Evolutionary conservation across 2,888 invertebrate species (phyloP).

Genomic region (Heliconius sara): DNA sequence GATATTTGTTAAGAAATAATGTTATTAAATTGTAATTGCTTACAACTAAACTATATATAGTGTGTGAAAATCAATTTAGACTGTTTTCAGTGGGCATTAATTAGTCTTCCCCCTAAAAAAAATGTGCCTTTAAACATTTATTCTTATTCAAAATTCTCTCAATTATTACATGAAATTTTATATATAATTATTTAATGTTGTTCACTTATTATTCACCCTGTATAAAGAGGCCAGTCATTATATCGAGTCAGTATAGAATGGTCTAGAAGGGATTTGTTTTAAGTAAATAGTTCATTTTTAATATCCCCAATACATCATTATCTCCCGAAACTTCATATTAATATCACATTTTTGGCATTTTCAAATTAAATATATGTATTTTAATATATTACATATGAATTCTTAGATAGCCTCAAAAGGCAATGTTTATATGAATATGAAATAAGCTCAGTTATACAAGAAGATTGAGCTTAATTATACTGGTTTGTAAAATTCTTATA

Average conservation of each 20-base stretch:
- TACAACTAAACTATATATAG: not conserved
- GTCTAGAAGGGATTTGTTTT: conserved; percentile 1
- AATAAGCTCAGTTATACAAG: no score
- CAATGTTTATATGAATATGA: not conserved
- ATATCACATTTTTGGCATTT: not conserved
- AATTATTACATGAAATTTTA: not conserved
- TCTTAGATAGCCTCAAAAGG: not conserved
- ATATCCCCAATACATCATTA: not conserved
- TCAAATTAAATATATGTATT: not conserved
- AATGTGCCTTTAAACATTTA: conserved; percentile 31
- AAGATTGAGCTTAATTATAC: no score
- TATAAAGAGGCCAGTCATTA: conserved; percentile 6
- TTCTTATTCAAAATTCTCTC: conserved; percentile 8
- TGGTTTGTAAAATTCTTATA: no score
- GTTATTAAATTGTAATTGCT: not conserved
- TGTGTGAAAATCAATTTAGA: not conserved
- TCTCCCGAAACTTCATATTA: not conserved
- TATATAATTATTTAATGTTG: not conserved
- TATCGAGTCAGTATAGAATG: not conserved
- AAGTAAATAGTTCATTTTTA: not conserved
- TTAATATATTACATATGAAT: not conserved
- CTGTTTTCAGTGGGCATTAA: conserved; percentile 22
- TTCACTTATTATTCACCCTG: not conserved
- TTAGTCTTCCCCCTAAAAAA: conserved; percentile 29
- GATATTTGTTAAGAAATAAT: not conserved